Evolutionary conservation across 2,797 vertebrate genomes (phyloP).

Genomic region (Antrozous pallidus): DNA sequence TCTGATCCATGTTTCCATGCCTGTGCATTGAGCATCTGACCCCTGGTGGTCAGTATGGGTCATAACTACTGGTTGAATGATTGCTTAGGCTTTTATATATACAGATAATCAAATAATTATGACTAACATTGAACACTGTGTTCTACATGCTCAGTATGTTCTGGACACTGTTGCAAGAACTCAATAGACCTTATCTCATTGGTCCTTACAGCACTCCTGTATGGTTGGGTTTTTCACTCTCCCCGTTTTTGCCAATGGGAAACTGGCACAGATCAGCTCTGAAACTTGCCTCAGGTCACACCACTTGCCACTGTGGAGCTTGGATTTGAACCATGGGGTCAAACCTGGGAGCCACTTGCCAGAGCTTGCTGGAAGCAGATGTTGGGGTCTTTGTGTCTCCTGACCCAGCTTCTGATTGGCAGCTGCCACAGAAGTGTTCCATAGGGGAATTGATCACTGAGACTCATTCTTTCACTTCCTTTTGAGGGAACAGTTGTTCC

Average conservation of each 20-base stretch:
- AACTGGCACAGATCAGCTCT: neutral
- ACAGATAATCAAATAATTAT: neutral
- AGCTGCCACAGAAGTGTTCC: neutral
- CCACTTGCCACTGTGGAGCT: neutral
- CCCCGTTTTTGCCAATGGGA: neutral
- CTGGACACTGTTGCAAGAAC: neutral
- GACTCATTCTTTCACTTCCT: neutral
- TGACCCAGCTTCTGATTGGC: neutral
- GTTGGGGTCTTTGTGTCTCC: neutral
- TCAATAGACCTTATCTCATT: neutral
- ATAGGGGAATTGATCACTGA: fast-evolving
- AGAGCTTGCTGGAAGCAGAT: neutral
- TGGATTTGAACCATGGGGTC: neutral
- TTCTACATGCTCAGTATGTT: neutral
- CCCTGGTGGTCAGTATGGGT: too few species aligned
- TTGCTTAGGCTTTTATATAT: too few species aligned
- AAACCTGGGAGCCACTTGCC: neutral
- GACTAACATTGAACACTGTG: neutral
- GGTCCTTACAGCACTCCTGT: neutral
- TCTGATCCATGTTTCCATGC: too few species aligned
- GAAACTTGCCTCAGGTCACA: neutral
- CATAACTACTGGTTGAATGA: too few species aligned
- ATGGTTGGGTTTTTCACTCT: neutral
- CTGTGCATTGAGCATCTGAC: too few species aligned
- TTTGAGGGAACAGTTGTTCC: neutral